Evolutionary conservation across 2,797 vertebrate species (phyloP).

Genomic region (Silurus aristotelis): DNA sequence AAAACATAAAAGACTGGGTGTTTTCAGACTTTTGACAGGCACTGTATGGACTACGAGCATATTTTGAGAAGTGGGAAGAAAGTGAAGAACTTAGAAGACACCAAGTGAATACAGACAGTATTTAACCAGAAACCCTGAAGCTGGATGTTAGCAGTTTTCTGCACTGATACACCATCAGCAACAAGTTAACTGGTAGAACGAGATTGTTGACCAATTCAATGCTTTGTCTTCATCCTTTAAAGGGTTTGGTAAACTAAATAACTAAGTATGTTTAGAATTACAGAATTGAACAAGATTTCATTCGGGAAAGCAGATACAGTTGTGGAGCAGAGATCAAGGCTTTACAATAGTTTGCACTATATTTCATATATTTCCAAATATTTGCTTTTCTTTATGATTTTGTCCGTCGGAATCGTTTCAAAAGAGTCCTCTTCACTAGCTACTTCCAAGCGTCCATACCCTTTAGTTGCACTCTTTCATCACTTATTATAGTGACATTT

Average conservation of each 20-base stretch:
- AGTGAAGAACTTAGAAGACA: neutral
- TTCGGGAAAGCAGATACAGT: neutral
- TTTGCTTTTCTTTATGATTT: neutral
- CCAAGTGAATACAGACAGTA: neutral
- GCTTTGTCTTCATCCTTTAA: neutral
- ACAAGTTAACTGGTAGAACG: neutral
- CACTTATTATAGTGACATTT: neutral
- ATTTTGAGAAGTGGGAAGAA: neutral
- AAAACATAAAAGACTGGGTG: neutral
- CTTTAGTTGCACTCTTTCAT: slow-evolving; percentile 3
- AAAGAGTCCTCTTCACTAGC: neutral
- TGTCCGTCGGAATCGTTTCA: neutral
- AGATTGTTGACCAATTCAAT: neutral
- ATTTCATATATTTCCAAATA: neutral
- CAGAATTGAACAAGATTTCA: neutral
- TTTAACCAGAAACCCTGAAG: neutral
- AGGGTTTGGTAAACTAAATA: neutral
- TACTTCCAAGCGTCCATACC: neutral
- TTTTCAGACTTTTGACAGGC: neutral
- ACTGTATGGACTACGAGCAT: neutral
- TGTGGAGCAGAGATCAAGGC: no score
- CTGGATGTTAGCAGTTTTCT: neutral
- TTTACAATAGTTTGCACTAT: neutral
- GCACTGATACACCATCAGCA: neutral
- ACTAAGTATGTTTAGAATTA: no score